Evolutionary conservation across 2,888 invertebrate species (phyloP), one percentile per base, ranked within the genome.

Genomic region (Papilio demoleus): DNA sequence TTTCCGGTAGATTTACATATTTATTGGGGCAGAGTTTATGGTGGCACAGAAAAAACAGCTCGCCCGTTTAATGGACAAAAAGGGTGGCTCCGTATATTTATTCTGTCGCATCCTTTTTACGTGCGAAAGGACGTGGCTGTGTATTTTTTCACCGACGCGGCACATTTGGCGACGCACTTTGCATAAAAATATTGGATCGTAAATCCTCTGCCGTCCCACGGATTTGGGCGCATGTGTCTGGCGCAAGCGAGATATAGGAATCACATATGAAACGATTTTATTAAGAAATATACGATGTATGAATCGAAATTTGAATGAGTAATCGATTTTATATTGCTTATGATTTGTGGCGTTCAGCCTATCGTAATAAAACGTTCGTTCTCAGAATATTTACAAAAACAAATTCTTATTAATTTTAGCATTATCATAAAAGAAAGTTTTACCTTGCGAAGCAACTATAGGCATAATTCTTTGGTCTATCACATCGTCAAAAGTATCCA

Each of bases 11-110:
- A 92, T 92, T 92, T 92, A 92, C 92, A 92, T 92, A 92, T 92
- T 92, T 92, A 92, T 92, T 92, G 92, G 92, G 89, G 88, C 92
- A 88, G 89, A 90, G 90, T 92, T 92, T 92, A 92, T 90, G 90
- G 87, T 78, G 82, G 87, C 86, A 86, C 77, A 85, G 84, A 84
- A 88, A 92, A 88, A 91, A 90, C 87, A 82, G 87, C 83, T 81
- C 82, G 88, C 86, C 83, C 84, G 88, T 92, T 92, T 91, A 88
- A 92, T 90, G 90, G 90, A 91, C 91, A 89, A 92, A 92, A 92
- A 92, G 92, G 92, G 91, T 91, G 90, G 86, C 87, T 88, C 78
- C 79, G 91, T 92, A 89, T 92, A 92, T 92, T 92, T 92, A 92
- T 92, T 90, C 83, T 92, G 92, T 89, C 91, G 88, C 90, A 90